These are phyloP conservation scores for Pyrgilauda ruficollis DNA, from an alignment of 2,113 vertebrate species.

Conservation along the genomic window DNA sequence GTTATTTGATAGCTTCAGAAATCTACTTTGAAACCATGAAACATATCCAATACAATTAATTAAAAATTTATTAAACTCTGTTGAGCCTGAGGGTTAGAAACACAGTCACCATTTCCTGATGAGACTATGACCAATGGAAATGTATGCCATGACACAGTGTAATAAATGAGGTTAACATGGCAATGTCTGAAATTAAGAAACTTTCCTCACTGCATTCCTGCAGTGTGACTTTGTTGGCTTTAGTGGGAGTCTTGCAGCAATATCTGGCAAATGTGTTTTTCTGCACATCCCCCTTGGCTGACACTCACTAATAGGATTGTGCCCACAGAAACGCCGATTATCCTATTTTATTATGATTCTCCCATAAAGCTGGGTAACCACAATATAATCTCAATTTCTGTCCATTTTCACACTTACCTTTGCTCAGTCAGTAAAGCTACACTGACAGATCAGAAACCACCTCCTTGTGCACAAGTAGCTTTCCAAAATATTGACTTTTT, in stretches of 20 bases:
- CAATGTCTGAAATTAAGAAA: background rate
- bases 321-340: background rate
- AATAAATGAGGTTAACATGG: background rate
- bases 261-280: background rate
- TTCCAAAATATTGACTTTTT: background rate
- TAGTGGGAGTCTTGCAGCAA: background rate
- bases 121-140: background rate
- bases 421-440: background rate
- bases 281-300: background rate
- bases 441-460: background rate
- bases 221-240: background rate
- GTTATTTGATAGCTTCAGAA: background rate
- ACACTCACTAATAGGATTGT: background rate
- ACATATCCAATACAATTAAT: background rate
- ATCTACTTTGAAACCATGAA: background rate
- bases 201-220: background rate
- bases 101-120: background rate
- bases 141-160: background rate
- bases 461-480: rapidly evolving
- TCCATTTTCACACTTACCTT: background rate
- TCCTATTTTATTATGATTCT: background rate
- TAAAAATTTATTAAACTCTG: background rate
- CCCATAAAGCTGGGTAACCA: rapidly evolving
- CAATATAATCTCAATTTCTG: background rate
- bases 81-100: background rate